A percentile compares a stretch with the other conserved stretches of the same genome.
phyloP scores from a whole-genome alignment of 2,797 vertebrate species.

The Peromyscus eremicus region DNA sequence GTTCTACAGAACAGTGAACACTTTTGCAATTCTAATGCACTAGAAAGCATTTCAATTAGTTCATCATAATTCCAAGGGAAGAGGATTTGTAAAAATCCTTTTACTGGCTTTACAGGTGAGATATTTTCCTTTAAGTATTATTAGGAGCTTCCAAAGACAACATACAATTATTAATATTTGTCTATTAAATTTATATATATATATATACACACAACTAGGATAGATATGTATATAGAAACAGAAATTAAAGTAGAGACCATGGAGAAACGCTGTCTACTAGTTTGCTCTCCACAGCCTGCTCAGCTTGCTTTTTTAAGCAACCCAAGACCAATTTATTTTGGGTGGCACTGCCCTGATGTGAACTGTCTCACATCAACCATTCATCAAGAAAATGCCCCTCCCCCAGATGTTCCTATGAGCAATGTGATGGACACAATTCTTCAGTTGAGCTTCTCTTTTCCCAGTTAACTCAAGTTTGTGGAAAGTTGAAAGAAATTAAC shows the following conservation, averaged over 20 bases:
- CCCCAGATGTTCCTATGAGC: background rate
- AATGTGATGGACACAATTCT: background rate
- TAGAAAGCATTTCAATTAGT: slow-evolving; percentile 50
- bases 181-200: slow-evolving; percentile 50
- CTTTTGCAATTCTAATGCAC: slow-evolving; percentile 48
- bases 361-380: background rate
- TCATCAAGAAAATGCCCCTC: background rate
- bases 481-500: background rate
- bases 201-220: background rate
- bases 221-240: background rate
- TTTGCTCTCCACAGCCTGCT: background rate
- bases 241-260: background rate
- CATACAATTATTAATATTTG: slow-evolving; percentile 22
- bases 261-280: background rate
- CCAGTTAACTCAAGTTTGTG: too few relatives aligned
- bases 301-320: background rate
- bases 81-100: slow-evolving; percentile 29
- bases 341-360: background rate
- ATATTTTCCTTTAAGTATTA: slow-evolving; percentile 32
- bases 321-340: background rate
- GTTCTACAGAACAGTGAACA: slow-evolving; percentile 10
- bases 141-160: slow-evolving; percentile 48
- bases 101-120: slow-evolving; percentile 28
- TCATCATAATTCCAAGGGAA: slow-evolving; percentile 35
- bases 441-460: background rate